Evolutionary conservation across 2,113 vertebrate species (phyloP).

Genomic region (Lycocorax pyrrhopterus): DNA sequence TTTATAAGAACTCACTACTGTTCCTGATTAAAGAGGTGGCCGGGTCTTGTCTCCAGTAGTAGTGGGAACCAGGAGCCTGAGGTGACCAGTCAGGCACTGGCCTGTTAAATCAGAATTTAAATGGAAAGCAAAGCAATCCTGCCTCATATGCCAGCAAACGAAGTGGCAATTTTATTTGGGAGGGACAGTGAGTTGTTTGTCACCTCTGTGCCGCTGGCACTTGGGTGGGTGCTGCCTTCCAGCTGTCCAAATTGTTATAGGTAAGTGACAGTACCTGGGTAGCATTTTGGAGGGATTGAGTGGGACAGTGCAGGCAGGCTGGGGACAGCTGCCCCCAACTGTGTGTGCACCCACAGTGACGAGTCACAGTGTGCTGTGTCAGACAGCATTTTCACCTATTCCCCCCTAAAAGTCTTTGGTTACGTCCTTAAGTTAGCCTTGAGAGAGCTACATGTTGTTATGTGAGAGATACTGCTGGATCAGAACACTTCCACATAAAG

Average conservation of each 20-base stretch:
- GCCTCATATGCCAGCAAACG: background rate
- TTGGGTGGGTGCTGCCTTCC: background rate
- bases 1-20: background rate
- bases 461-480: background rate
- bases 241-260: background rate
- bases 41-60: background rate
- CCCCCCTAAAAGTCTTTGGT: background rate
- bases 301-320: background rate
- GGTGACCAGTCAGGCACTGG: background rate
- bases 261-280: background rate
- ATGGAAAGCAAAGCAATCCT: background rate
- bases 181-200: background rate
- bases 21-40: background rate
- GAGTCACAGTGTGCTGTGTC: background rate
- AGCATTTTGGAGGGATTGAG: accelerated
- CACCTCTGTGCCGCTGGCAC: background rate
- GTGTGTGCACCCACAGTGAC: accelerated
- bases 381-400: background rate
- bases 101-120: background rate
- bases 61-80: background rate
- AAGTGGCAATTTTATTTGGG: background rate
- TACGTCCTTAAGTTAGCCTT: accelerated
- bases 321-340: background rate
- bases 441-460: background rate
- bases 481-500: background rate